Evolutionary conservation across 2,113 vertebrate species (phyloP).

Genomic region (Odontesthes bonariensis): DNA sequence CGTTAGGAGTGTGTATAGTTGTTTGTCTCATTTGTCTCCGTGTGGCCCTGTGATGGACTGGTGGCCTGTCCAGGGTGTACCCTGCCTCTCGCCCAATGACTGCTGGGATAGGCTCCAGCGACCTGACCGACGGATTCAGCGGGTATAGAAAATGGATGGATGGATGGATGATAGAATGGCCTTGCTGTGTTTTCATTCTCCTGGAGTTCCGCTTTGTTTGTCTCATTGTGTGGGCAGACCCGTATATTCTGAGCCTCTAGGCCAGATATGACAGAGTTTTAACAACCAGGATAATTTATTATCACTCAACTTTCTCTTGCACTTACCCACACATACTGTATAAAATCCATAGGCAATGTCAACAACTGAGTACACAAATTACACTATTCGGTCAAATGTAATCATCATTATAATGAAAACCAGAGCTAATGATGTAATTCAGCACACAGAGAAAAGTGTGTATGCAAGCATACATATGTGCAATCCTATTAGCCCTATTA

Average conservation of each 20-base stretch:
- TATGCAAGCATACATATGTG: neutral
- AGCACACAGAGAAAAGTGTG: neutral
- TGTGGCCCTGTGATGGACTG: no score
- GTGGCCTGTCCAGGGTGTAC: no score
- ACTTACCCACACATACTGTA: neutral
- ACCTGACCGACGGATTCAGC: no score
- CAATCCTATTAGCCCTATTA: conserved; percentile 25
- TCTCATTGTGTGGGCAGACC: no score
- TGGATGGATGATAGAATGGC: no score
- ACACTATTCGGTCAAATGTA: conserved; percentile 10
- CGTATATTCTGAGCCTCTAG: neutral
- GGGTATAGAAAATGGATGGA: no score
- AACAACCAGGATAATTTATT: neutral
- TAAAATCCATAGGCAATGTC: neutral
- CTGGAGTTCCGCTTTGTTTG: no score
- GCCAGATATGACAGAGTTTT: neutral
- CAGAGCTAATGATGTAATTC: neutral
- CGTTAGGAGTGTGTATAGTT: no score
- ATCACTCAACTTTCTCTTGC: neutral
- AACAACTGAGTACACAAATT: neutral
- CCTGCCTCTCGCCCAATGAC: no score
- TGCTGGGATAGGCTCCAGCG: no score
- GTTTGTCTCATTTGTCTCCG: no score
- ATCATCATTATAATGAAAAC: conserved; percentile 22
- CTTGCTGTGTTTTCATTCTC: no score